Base-by-base conservation (phyloP, 2,113 vertebrate genomes). In the Nymphicus hollandicus region DNA sequence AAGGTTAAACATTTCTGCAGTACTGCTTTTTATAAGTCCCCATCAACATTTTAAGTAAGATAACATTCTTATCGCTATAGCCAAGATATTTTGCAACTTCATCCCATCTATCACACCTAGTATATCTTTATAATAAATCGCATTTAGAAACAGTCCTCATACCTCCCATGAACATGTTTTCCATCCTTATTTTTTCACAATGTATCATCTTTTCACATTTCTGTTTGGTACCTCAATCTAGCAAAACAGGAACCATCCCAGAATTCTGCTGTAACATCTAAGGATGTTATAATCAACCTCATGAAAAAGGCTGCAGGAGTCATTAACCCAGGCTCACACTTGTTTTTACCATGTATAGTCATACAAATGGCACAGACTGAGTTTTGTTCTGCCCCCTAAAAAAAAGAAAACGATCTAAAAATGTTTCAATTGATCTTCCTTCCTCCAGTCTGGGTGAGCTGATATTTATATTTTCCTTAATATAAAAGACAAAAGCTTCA, bases 261-360 rank as follows among this genome's bases (percentile, higher is more conserved):
- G 47, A 74, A 91, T 81, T 69, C 76, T 93, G 49, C 47, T 88
- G 19, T 31, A 89, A 37, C 74, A 47, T 31, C 68, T 64, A 78
- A 94, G 52, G 58, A 78, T 64, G 11, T 63, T 76, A 65, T 10
- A 64, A 86, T 55, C 44, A 68, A 63, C 61, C 49, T 74, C 29
- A 91, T 70, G 15, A 79, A 93, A 84, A 86, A 79, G 72, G 69
- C 86, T 93, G 90, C 41, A 69, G 86, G 92, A 66, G 46, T 91
- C 96, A 94, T 96, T 93, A 96, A 68, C 23, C n/a, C 60, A 55
- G 39, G 29, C 49, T 47, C 43, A 63, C 52, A 39, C n/a, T 95
- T 73, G 28, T 80, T 96, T 96, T 97, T 89, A 92, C 95, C 88
- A 92, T 96, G 92, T 96, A 93, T 97, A 96, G 96, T 95, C 92